These are phyloP conservation scores for Andrena praecox DNA, from an alignment of 2,888 invertebrate species.

Conservation along the genomic window DNA sequence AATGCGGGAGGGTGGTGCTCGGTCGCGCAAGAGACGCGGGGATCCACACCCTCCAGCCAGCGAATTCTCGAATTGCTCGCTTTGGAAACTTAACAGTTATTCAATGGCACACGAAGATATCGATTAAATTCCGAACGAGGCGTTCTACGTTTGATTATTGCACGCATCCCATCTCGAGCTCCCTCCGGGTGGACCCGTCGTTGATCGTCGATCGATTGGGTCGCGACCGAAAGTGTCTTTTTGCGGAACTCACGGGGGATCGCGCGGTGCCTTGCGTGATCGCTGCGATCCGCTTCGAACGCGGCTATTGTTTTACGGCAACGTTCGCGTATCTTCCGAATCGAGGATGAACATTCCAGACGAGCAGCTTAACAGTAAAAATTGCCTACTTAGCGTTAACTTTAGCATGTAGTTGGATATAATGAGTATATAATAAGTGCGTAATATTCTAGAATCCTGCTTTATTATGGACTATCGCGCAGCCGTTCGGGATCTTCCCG, in stretches of 20 bases:
- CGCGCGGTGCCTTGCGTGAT: constrained; percentile 10
- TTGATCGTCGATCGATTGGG: neutral
- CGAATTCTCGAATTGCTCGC: constrained; percentile 42
- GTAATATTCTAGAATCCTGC: constrained; percentile 30
- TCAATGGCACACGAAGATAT: constrained; percentile 71
- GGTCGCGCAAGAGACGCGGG: constrained; percentile 43
- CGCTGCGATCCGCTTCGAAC: constrained; percentile 11
- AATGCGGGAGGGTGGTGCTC: constrained; percentile 52
- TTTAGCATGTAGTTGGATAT: constrained; percentile 54
- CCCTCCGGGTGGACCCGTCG: neutral
- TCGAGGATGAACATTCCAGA: constrained; percentile 46
- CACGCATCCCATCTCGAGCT: constrained; percentile 19
- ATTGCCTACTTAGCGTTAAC: constrained; percentile 70
- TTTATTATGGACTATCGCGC: constrained; percentile 29
- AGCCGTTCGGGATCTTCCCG: constrained; percentile 1
- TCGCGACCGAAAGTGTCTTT: constrained; percentile 11
- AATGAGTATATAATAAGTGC: constrained; percentile 50
- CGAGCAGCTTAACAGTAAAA: constrained; percentile 64
- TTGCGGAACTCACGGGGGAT: neutral
- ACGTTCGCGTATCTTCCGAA: constrained; percentile 11
- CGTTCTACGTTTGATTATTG: constrained; percentile 54
- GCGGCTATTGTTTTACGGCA: neutral
- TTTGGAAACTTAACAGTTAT: constrained; percentile 62
- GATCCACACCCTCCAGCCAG: constrained; percentile 22
- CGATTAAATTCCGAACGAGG: constrained; percentile 56